Base-by-base conservation (phyloP, 2,113 vertebrate genomes). In the Cairina moschata region DNA sequence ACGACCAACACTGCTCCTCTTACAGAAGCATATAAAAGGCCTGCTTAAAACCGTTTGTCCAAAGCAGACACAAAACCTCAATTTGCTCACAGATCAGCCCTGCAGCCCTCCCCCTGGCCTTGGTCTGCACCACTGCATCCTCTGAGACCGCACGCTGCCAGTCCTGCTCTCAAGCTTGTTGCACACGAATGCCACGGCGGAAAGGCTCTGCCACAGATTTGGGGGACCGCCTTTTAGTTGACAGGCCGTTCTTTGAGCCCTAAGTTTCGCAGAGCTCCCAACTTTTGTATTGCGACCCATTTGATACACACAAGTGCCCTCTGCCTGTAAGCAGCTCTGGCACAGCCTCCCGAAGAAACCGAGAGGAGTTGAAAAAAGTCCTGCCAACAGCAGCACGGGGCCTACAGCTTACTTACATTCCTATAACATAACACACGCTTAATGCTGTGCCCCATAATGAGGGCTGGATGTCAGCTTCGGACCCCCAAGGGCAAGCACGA, bases 221-320 rank as follows among this genome's bases (percentile, higher is more conserved):
- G 8, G 46, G 29, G 40, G 32, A 18, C 54, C 31, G 32, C 6
- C 69, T 75, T 62, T 71, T 28, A 60, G 65, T 34, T 34, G 42
- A 72, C 3, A 54, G 34, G 29, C 69, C 29, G 25, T 23, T 9
- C 74, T 69, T 83, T 62, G 73, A 67, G 29, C 13, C 0, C 0
- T 16, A 79, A 60, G 25, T 79, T 79, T 62, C 76, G 23, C 54
- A 82, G 86, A 86, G 58, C 62, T 93, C 65, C 25, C 29, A 86
- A 48, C 73, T 91, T 89, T 48, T 42, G 8, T 42, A 89, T 42
- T 23, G 2, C 5, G 20, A 65, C 69, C 60, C 1, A 4, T 22
- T 46, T 92, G 42, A 82, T 75, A 95, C 40, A 42, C 92, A 91
- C 65, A 97, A 89, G 86, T 95, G 94, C 86, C 86, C 95, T 89